These are phyloP conservation scores for Melolontha melolontha DNA, from an alignment of 2,888 invertebrate species.

Conservation along the genomic window DNA sequence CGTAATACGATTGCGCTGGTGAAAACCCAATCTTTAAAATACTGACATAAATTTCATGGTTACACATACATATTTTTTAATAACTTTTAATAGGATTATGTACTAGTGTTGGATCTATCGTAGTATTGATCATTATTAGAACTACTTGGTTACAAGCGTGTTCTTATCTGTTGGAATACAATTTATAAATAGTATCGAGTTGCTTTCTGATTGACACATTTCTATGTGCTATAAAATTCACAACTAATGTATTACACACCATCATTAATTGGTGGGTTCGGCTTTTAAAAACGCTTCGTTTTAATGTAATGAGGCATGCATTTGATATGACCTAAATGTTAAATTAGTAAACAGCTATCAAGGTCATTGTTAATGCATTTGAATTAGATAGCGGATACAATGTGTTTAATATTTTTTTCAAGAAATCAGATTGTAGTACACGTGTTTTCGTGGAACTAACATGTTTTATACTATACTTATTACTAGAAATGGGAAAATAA, in stretches of 20 bases:
- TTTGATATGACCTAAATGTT: slow-evolving; percentile 31
- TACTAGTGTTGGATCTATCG: no score
- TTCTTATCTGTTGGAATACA: slow-evolving; percentile 11
- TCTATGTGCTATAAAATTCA: slow-evolving; percentile 11
- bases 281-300: slow-evolving; percentile 8
- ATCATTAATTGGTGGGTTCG: slow-evolving; percentile 17
- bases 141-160: slow-evolving; percentile 1
- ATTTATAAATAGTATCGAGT: slow-evolving; percentile 2
- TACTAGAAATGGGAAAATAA: no score
- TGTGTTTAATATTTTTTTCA: slow-evolving; percentile 2
- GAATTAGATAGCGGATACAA: not conserved
- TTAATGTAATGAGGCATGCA: slow-evolving; percentile 10
- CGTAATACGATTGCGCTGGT: no score
- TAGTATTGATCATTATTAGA: no score
- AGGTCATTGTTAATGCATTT: slow-evolving; percentile 32
- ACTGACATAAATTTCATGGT: no score
- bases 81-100: no score
- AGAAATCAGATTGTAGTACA: not conserved
- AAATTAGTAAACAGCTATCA: slow-evolving; percentile 17
- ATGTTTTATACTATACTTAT: no score
- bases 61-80: no score
- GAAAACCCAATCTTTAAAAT: no score
- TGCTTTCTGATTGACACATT: slow-evolving; percentile 22
- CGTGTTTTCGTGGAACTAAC: not conserved
- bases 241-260: slow-evolving; percentile 11